A percentile compares a stretch with the other conserved stretches of the same genome.
Evolutionary conservation across 2,113 vertebrate genomes (phyloP).

Genomic region (Trogon surrucura): DNA sequence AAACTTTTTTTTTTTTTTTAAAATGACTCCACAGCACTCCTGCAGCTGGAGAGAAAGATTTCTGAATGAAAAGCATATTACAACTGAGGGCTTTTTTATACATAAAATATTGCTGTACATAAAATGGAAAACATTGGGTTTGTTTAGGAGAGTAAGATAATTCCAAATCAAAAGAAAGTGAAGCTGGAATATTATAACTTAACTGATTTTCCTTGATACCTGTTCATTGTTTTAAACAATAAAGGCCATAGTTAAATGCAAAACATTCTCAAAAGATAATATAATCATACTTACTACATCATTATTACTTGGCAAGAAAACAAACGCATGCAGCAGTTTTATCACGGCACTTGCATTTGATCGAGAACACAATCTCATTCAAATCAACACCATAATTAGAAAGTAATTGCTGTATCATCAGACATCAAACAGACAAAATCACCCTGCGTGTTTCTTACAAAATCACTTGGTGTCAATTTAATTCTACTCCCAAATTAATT

Average conservation of each 20-base stretch:
- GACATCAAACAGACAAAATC: constrained; percentile 59
- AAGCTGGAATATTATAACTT: not conserved
- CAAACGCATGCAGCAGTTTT: constrained; percentile 27
- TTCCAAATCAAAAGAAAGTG: not conserved
- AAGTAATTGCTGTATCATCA: constrained; percentile 48
- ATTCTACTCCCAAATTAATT: not conserved
- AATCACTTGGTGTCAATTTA: not conserved
- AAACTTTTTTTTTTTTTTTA: not conserved
- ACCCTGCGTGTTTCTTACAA: constrained; percentile 38
- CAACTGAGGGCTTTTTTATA: not conserved
- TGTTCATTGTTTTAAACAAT: not conserved
- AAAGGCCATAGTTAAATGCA: not conserved
- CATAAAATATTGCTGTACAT: not conserved
- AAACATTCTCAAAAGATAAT: constrained; percentile 18
- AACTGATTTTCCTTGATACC: not conserved
- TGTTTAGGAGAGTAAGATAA: not conserved
- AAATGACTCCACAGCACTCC: not conserved
- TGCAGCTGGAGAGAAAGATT: not conserved
- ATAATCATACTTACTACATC: constrained; percentile 20
- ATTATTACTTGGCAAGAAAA: constrained; percentile 50
- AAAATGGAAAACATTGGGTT: not conserved
- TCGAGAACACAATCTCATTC: constrained; percentile 48
- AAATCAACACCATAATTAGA: constrained; percentile 48
- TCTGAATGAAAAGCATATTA: not conserved
- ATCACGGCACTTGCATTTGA: constrained; percentile 31